These are phyloP conservation scores for Percopsis omiscomaycus DNA, from an alignment of 2,797 vertebrate genomes.

Conservation along the genomic window DNA sequence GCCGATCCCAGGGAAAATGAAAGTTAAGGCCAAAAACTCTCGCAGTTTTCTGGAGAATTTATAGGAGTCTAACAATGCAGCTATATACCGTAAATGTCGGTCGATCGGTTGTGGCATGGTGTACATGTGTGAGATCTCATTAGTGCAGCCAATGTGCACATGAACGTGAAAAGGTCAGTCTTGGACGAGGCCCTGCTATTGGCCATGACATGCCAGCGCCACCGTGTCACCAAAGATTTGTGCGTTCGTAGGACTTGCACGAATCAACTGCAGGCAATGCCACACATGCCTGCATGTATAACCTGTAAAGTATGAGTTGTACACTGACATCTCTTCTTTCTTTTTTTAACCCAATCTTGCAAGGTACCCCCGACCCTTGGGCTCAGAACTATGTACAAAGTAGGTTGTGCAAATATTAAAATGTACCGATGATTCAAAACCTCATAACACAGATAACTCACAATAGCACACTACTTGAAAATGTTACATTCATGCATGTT, in stretches of 20 bases:
- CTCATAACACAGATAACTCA: not conserved
- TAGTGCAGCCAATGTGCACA: slow-evolving; percentile 42
- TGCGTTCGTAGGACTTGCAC: slow-evolving; percentile 38
- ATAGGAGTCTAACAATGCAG: not conserved
- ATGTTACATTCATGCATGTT: too few species aligned
- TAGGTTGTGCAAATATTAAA: not conserved
- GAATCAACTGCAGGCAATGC: slow-evolving; percentile 53
- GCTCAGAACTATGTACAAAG: not conserved
- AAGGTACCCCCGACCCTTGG: not conserved
- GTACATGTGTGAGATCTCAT: slow-evolving; percentile 35
- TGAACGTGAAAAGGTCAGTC: slow-evolving; percentile 42
- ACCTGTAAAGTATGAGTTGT: slow-evolving; percentile 1
- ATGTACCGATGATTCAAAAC: not conserved
- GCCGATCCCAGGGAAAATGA: too few species aligned
- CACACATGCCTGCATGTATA: not conserved
- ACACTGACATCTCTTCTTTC: slow-evolving; percentile 21
- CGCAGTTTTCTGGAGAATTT: not conserved
- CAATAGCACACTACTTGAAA: not conserved
- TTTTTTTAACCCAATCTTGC: slow-evolving; percentile 11
- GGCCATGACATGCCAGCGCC: slow-evolving; percentile 37
- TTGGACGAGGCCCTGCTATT: slow-evolving; percentile 36
- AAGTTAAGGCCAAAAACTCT: too few species aligned
- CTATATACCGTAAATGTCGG: too few species aligned
- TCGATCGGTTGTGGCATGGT: slow-evolving; percentile 25
- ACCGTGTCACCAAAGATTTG: slow-evolving; percentile 43